Evolutionary conservation across 2,113 vertebrate species (phyloP), one percentile per base, ranked within the genome.

Genomic region (Todiramphus chloris): DNA sequence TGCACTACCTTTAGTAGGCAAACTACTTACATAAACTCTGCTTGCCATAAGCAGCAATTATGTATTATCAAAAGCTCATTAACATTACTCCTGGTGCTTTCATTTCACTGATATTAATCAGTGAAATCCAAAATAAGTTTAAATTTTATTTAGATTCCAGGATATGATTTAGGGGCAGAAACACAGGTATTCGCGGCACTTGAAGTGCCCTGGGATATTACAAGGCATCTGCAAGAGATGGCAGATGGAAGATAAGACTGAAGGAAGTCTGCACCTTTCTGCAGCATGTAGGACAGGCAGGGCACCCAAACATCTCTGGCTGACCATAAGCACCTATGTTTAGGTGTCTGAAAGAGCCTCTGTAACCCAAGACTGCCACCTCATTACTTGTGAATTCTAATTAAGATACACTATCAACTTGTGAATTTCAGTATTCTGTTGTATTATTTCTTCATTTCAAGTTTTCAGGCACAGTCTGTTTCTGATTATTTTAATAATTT

Each of bases 141-240:
- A 90, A 89, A 94, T 90, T 87, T 78, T 93, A 90, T 93, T 96
- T 93, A 55, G n/a, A 53, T 66, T 83, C 77, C 69, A 68, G 60
- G 53, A 75, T 78, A 35, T 76, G 68, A 82, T 92, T 90, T 83
- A 75, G 33, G 75, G 59, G 69, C 60, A 72, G 60, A 84, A 89
- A 75, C 30, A 63, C 55, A 51, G 46, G 37, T 94, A 74, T 35
- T 28, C 84, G 28, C 23, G 35, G 35, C 35, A 68, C 70, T 51
- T 60, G 51, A 87, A 93, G 24, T 60, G 28, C 15, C 46, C 88
- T 92, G 33, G 13, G n/a, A 48, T 81, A 74, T 74, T 81, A 27
- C 15, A 91, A 74, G 56, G 3, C 56, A 64, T 55, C 77, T 72
- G 48, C 56, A 87, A 70, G 58, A 87, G 39, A 64, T 84, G 62